Base-by-base conservation (phyloP, 2,797 vertebrate genomes). In the Craterocephalus amniculus region DNA sequence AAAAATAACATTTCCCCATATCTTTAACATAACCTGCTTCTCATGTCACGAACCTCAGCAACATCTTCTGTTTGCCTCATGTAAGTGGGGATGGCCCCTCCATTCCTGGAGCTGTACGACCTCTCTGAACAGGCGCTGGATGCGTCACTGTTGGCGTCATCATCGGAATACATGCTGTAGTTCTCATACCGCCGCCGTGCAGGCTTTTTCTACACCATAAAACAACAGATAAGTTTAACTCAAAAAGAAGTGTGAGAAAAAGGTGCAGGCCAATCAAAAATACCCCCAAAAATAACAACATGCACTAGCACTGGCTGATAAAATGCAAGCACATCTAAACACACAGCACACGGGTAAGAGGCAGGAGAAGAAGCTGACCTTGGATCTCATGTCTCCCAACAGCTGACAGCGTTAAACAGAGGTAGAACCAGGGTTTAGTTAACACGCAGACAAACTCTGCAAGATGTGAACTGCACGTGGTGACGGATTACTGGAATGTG, bases 351-450 rank as follows among this genome's bases (percentile, higher is more conserved):
- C 65, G 76, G 72, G 77, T 63, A 81, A 70, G 80, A 84, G 71
- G 70, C 72, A 72, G 86, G 85, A 85, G 80, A 80, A 81, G 81
- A 79, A 62, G 90, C 93, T 94, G 93, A 99, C 97, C 97, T 99
- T 99, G 85, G 95, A 97, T 90, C 96, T 95, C 89, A 97, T 97
- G 95, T 99, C 97, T 97, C 97, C 97, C 95, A 99, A 97, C 93
- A 99, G 96, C 97, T 99, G 97, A 96, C 89, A 95, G 97, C 97
- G 91, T 96, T 96, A 93, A 95, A 94, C 85, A 90, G 82, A 93
- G 85, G 88, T 83, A 91, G 85, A 93, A 85, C 60, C 80, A 85
- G 38, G 79, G 84, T 83, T 92, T 90, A 93, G 84, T 90, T 58
- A 84, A 83, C 79, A 70, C 77, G 75, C 77, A 83, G 54, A 73